phyloP scores from a whole-genome alignment of 2,797 vertebrate species.

The Gorsachius magnificus region DNA sequence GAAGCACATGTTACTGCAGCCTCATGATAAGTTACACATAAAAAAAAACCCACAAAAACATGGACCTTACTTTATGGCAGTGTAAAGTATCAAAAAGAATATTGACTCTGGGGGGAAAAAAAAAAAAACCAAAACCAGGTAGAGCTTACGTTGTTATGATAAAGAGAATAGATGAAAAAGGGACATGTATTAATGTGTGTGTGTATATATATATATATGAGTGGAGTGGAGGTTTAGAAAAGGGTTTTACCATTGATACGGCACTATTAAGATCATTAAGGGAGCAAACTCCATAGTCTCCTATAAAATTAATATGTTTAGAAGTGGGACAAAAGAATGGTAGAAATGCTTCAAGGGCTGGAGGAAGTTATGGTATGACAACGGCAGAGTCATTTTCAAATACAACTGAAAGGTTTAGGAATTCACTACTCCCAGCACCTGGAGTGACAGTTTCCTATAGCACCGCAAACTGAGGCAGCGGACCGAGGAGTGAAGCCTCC shows the following conservation, averaged over 20 bases:
- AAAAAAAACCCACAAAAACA: not conserved
- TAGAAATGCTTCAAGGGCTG: not conserved
- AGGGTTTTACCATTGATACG: not conserved
- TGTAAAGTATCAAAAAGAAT: not conserved
- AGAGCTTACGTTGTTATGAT: not conserved
- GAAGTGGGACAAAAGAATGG: not conserved
- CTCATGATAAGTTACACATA: not conserved
- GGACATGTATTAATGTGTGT: not conserved
- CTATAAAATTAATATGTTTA: not conserved
- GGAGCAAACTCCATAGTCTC: not conserved
- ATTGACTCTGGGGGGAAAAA: accelerated
- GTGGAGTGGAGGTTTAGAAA: not conserved
- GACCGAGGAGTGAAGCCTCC: not conserved
- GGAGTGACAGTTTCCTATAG: not conserved
- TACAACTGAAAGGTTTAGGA: not conserved
- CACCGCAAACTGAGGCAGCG: not conserved
- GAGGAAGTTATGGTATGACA: not conserved
- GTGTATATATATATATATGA: not conserved
- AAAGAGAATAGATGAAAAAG: not conserved
- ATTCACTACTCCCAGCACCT: not conserved
- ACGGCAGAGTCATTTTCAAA: not conserved
- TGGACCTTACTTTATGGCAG: not conserved
- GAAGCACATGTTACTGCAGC: not conserved
- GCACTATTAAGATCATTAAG: not conserved
- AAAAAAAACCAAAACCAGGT: too few relatives aligned